Conservation (phyloP, 2,888 invertebrate species). For the Lottia scabra region DNA sequence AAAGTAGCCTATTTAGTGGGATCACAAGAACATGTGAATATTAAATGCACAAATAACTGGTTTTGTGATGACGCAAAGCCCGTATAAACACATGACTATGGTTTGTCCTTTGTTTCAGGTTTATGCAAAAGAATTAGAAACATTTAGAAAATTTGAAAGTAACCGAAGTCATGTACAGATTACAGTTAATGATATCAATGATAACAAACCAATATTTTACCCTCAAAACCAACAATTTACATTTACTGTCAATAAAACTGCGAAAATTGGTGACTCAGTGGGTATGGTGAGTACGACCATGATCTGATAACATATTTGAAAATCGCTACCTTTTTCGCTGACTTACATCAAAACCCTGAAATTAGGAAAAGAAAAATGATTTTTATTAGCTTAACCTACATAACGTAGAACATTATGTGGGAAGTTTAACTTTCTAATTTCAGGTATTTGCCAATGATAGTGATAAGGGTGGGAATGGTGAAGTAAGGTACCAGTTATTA, state of each 20-base stretch:
- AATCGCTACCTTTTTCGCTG: no score
- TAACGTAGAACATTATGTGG: no score
- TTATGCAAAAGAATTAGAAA: slow-evolving; percentile 25
- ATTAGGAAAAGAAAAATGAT: no score
- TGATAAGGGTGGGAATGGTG: neutral
- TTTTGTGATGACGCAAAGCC: no score
- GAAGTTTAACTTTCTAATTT: neutral
- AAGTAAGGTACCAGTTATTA: neutral
- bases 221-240: neutral
- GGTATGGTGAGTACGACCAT: slow-evolving; percentile 16
- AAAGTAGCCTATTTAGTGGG: no score
- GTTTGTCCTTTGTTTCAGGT: slow-evolving; percentile 22
- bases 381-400: no score
- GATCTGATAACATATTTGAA: no score
- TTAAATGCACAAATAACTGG: no score
- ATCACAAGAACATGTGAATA: no score
- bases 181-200: slow-evolving; percentile 27
- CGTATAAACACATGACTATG: no score
- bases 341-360: no score
- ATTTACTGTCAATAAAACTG: slow-evolving; percentile 17
- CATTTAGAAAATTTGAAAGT: slow-evolving; percentile 8
- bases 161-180: slow-evolving; percentile 17
- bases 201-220: slow-evolving; percentile 22
- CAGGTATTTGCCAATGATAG: neutral
- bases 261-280: neutral